phyloP scores from a whole-genome alignment of 2,888 invertebrate species.

The Orthosia gothica region DNA sequence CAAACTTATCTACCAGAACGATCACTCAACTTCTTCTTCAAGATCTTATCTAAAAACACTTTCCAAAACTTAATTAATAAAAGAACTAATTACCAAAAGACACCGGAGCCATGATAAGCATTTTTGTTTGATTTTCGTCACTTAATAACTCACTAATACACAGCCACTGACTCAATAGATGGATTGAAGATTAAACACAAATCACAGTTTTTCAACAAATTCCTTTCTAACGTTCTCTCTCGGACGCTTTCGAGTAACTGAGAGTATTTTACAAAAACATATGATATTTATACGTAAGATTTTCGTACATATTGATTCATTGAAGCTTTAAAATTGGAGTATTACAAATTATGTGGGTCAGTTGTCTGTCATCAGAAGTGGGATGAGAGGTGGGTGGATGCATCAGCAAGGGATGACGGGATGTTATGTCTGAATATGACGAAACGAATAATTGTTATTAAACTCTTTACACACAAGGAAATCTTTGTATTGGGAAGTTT shows the following conservation, averaged over 20 bases:
- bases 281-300: slow-evolving; percentile 57
- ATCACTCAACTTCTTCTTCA: neutral
- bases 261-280: slow-evolving; percentile 45
- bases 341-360: slow-evolving; percentile 37
- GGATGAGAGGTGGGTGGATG: slow-evolving; percentile 43
- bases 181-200: slow-evolving; percentile 33
- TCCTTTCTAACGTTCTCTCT: slow-evolving; percentile 49
- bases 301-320: slow-evolving; percentile 51
- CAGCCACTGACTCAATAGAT: slow-evolving; percentile 32
- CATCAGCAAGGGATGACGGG: slow-evolving; percentile 28
- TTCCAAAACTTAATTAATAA: slow-evolving; percentile 11
- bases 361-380: slow-evolving; percentile 24
- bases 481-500: neutral
- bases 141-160: slow-evolving; percentile 48
- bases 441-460: neutral
- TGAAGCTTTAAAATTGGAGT: slow-evolving; percentile 27
- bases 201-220: slow-evolving; percentile 47
- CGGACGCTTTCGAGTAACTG: slow-evolving; percentile 62
- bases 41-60: slow-evolving; percentile 22
- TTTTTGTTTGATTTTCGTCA: slow-evolving; percentile 48
- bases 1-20: neutral
- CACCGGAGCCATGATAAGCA: slow-evolving; percentile 66
- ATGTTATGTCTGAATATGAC: slow-evolving; percentile 12
- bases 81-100: slow-evolving; percentile 59
- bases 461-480: neutral